These are phyloP conservation scores for Indicator indicator DNA, from an alignment of 2,113 vertebrate genomes.

Conservation along the genomic window DNA sequence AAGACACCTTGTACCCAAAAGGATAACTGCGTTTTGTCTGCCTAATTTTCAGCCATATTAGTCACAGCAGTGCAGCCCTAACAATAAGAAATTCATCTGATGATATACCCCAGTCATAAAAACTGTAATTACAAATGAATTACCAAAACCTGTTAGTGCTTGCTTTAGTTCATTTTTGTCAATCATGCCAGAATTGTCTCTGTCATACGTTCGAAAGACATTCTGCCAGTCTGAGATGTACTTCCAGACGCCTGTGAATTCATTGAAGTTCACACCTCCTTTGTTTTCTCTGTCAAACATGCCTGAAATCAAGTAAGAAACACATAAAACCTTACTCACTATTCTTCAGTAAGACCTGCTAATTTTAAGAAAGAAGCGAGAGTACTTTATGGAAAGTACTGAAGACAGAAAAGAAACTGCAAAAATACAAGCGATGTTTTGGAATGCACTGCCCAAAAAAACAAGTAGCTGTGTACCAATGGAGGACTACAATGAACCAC, in stretches of 20 bases:
- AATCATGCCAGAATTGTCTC: conserved; percentile 97
- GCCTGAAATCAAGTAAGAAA: conserved; percentile 75
- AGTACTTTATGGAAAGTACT: background rate
- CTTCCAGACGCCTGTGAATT: conserved; percentile 98
- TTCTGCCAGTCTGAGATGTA: conserved; percentile 99
- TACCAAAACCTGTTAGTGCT: conserved; percentile 97
- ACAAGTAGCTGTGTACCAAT: background rate
- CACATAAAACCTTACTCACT: background rate
- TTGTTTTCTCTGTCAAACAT: conserved; percentile 99
- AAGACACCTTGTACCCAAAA: background rate
- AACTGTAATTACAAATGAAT: conserved; percentile 71
- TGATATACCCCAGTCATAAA: background rate
- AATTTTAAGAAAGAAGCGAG: background rate
- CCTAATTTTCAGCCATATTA: background rate
- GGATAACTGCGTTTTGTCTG: background rate
- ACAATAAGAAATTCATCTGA: background rate
- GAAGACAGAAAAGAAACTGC: background rate
- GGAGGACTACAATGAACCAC: background rate
- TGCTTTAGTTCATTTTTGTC: conserved; percentile 97
- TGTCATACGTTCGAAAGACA: conserved; percentile 96
- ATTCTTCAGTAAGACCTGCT: background rate
- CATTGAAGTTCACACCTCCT: conserved; percentile 95
- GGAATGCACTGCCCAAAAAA: background rate
- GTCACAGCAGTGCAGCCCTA: background rate
- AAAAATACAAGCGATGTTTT: background rate